phyloP scores from a whole-genome alignment of 92 coral and sea anemone genomes.

The Palythoa caribaeorum region DNA sequence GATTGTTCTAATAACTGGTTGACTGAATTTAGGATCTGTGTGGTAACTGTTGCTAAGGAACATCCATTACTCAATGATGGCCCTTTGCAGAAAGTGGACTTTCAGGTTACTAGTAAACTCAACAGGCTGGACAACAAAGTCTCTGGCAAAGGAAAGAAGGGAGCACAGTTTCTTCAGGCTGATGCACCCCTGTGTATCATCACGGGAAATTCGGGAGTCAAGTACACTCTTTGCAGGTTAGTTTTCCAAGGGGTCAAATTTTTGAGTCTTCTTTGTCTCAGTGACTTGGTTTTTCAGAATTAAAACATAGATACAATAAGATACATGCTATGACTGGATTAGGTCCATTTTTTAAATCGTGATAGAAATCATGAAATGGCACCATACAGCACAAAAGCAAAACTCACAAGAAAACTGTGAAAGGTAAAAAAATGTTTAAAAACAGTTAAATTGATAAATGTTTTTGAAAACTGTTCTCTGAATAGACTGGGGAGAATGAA shows the following conservation, averaged over 20 bases:
- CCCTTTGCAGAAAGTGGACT: slow-evolving; percentile 71
- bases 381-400: too few relatives aligned
- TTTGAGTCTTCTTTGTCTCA: background rate
- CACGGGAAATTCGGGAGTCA: slow-evolving; percentile 80
- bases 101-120: slow-evolving; percentile 88
- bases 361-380: too few relatives aligned
- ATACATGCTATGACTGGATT: too few relatives aligned
- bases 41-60: slow-evolving; percentile 84
- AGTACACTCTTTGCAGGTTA: slow-evolving; percentile 86
- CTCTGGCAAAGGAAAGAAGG: slow-evolving; percentile 92
- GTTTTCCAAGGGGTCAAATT: background rate
- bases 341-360: too few relatives aligned
- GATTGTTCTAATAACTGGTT: background rate
- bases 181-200: slow-evolving; percentile 86
- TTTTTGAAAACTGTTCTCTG: too few relatives aligned
- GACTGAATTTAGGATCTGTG: slow-evolving; percentile 78
- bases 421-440: too few relatives aligned
- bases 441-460: too few relatives aligned
- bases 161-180: slow-evolving; percentile 84
- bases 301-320: too few relatives aligned
- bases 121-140: slow-evolving; percentile 95
- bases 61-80: slow-evolving; percentile 82
- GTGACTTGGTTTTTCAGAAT: too few relatives aligned
- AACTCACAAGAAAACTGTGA: too few relatives aligned
- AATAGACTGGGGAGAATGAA: too few relatives aligned